Evolutionary conservation across 1,140 invertebrate species (phyloP).

Genomic region (Drosophila leontia): DNA sequence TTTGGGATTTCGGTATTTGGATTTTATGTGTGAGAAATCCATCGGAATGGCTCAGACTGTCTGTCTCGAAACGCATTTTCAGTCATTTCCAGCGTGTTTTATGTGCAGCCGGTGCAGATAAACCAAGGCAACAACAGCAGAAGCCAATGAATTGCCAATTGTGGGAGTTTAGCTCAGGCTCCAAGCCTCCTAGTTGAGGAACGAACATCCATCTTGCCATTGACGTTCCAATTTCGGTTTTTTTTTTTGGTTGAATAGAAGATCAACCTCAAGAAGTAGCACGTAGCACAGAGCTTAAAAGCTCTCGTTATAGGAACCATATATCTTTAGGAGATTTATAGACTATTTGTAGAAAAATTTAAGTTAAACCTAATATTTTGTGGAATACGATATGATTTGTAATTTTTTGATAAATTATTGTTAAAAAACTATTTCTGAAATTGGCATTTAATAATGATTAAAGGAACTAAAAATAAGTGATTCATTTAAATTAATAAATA

Average conservation of each 20-base stretch:
- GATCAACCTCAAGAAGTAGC: background rate
- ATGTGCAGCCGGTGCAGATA: conserved; percentile 56
- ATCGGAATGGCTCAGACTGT: conserved; percentile 43
- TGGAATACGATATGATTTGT: background rate
- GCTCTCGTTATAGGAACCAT: background rate
- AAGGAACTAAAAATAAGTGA: no score
- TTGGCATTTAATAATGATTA: no score
- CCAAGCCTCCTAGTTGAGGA: conserved; percentile 19
- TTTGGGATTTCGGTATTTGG: conserved; percentile 24
- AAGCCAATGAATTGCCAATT: conserved; percentile 58
- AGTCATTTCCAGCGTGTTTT: conserved; percentile 64
- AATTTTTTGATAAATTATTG: no score
- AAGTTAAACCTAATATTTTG: no score
- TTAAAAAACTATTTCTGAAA: no score
- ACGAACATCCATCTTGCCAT: conserved; percentile 42
- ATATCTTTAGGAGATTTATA: background rate
- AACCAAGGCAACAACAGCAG: conserved; percentile 54
- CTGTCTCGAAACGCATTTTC: conserved; percentile 60
- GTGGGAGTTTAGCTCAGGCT: conserved; percentile 63
- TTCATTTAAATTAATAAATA: no score
- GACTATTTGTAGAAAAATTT: background rate
- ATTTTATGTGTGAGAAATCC: conserved; percentile 77
- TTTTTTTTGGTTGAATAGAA: background rate
- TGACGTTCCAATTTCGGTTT: conserved; percentile 15
- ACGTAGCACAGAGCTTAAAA: background rate